Percentiles rank a stretch among this genome's conserved stretches.
phyloP scores from a whole-genome alignment of 1,140 invertebrate genomes.

The Delia radicum region DNA sequence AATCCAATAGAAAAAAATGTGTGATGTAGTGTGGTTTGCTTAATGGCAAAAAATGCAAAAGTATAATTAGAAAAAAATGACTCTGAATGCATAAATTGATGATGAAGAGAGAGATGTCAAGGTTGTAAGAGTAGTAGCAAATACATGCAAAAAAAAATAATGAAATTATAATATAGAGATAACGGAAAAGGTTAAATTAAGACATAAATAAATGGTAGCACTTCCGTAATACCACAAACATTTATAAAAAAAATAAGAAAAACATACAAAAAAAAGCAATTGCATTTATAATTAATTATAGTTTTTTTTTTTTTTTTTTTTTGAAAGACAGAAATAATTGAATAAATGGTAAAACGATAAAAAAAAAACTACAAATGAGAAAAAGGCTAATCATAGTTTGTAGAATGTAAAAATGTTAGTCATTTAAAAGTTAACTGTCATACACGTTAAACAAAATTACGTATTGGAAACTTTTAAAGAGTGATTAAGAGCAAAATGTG shows the following conservation, averaged over 20 bases:
- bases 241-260: neutral
- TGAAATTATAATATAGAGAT: neutral
- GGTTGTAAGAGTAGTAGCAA: neutral
- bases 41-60: neutral
- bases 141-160: neutral
- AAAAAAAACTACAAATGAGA: no score
- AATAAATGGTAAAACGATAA: neutral
- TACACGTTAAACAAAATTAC: no score
- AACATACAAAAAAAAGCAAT: neutral
- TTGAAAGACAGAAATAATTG: neutral
- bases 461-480: no score
- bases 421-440: no score
- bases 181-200: neutral
- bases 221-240: neutral
- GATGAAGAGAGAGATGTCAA: neutral
- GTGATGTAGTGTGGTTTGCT: neutral
- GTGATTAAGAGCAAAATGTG: no score
- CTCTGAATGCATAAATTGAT: neutral
- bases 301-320: neutral
- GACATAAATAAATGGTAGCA: slow-evolving; percentile 1
- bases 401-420: no score
- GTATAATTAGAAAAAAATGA: neutral
- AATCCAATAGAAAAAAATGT: neutral
- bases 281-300: neutral
- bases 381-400: no score